Evolutionary conservation across 2,888 invertebrate species (phyloP).

Genomic region (Leistus spinibarbis): DNA sequence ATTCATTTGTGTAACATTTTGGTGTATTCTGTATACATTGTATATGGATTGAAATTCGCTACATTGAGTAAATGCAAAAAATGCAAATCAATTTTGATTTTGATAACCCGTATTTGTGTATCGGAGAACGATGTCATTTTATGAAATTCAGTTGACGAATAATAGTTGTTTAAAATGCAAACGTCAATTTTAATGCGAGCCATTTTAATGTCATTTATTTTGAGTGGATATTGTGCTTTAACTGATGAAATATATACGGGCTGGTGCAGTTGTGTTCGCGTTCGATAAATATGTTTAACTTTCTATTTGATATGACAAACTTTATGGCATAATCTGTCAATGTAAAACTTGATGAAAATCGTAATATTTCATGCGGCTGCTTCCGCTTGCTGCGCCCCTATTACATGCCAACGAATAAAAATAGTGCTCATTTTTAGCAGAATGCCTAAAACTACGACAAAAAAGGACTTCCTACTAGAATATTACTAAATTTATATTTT

Average conservation of each 20-base stretch:
- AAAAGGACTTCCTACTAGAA: background rate
- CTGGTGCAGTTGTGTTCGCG: background rate
- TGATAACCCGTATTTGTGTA: too few species aligned
- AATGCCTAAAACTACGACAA: background rate
- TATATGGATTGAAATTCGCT: too few species aligned
- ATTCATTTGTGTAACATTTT: too few species aligned
- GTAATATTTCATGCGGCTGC: conserved; percentile 7
- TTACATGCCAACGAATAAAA: background rate
- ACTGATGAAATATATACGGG: background rate
- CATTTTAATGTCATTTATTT: background rate
- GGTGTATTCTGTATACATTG: too few species aligned
- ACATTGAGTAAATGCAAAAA: too few species aligned
- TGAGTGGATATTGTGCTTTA: background rate
- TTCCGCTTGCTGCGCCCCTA: background rate
- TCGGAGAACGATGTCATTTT: too few species aligned
- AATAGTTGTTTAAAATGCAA: background rate
- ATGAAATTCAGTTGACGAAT: background rate
- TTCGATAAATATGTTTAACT: conserved; percentile 15
- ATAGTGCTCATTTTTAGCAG: background rate
- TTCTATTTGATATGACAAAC: background rate
- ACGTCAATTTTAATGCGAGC: background rate
- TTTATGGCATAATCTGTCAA: conserved; percentile 6
- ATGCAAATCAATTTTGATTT: too few species aligned
- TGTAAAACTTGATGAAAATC: conserved; percentile 15
- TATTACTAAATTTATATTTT: too few species aligned